A percentile compares a stretch with the other conserved stretches of the same genome.
Conservation (phyloP, 2,888 invertebrate genomes). For the Ichneumoninae sp. region DNA sequence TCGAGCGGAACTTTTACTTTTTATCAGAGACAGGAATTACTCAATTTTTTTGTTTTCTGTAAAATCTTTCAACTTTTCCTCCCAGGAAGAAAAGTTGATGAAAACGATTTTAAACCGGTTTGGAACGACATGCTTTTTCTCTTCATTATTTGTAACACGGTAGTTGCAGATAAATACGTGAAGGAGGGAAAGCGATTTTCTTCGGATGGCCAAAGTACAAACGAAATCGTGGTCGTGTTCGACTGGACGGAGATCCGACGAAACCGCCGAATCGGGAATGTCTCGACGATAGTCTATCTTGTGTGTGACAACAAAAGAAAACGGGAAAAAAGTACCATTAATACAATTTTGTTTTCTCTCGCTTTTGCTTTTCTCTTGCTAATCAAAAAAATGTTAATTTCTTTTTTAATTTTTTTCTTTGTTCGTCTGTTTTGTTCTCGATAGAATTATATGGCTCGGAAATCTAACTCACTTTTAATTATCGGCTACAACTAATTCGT, state of each 20-base stretch:
- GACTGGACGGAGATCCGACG: constrained; percentile 68
- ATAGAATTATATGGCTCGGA: constrained; percentile 24
- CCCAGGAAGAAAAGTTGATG: constrained; percentile 27
- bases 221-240: constrained; percentile 56
- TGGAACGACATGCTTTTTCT: constrained; percentile 26
- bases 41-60: neutral
- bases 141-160: constrained; percentile 5
- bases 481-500: constrained; percentile 55
- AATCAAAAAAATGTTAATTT: constrained; percentile 31
- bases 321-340: constrained; percentile 38
- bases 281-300: constrained; percentile 64
- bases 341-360: neutral
- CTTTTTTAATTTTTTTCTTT: constrained; percentile 17
- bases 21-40: constrained; percentile 6
- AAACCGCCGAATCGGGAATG: constrained; percentile 70
- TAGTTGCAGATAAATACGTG: constrained; percentile 18
- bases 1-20: constrained; percentile 30
- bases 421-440: constrained; percentile 18
- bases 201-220: constrained; percentile 38
- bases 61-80: neutral
- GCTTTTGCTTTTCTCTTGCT: neutral
- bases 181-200: constrained; percentile 12
- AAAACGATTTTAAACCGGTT: constrained; percentile 13
- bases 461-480: constrained; percentile 55
- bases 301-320: constrained; percentile 54